Percentiles rank a stretch among this genome's conserved stretches.
Conservation (phyloP, 2,113 vertebrate genomes). For the Myrmecobius fasciatus region DNA sequence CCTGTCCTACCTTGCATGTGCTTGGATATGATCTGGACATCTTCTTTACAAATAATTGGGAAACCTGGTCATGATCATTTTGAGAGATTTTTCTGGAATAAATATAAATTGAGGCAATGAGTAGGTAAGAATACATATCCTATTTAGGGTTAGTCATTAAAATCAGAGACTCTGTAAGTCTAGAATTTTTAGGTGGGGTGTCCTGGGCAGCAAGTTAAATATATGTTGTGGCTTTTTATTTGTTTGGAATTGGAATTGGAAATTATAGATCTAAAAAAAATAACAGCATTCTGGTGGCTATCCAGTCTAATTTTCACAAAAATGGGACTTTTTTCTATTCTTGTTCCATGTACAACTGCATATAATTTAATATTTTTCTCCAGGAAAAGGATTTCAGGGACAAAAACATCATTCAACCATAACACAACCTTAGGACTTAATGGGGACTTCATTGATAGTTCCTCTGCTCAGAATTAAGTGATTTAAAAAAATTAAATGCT, state of each 20-base stretch:
- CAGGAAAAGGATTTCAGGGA: not conserved
- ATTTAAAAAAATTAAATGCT: not conserved
- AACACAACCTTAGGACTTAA: not conserved
- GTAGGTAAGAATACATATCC: not conserved
- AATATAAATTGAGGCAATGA: not conserved
- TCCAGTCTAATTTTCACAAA: not conserved
- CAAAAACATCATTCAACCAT: not conserved
- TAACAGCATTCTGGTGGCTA: not conserved
- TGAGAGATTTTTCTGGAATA: not conserved
- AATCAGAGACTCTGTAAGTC: not conserved
- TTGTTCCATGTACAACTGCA: not conserved
- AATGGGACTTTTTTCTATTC: not conserved
- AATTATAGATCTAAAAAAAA: not conserved
- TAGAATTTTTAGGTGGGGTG: not conserved
- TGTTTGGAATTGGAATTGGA: not conserved
- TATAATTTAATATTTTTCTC: not conserved
- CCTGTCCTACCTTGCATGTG: not conserved
- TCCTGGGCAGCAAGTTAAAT: not conserved
- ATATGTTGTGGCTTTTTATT: not conserved
- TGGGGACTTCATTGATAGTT: not conserved
- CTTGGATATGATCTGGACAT: not conserved
- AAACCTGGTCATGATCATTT: not conserved
- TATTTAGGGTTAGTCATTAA: not conserved
- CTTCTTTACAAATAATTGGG: not conserved
- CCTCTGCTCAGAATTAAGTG: not conserved